Percentiles rank a stretch among this genome's conserved stretches.
phyloP scores from a whole-genome alignment of 2,797 vertebrate genomes.

The Dendrocincla fuliginosa region DNA sequence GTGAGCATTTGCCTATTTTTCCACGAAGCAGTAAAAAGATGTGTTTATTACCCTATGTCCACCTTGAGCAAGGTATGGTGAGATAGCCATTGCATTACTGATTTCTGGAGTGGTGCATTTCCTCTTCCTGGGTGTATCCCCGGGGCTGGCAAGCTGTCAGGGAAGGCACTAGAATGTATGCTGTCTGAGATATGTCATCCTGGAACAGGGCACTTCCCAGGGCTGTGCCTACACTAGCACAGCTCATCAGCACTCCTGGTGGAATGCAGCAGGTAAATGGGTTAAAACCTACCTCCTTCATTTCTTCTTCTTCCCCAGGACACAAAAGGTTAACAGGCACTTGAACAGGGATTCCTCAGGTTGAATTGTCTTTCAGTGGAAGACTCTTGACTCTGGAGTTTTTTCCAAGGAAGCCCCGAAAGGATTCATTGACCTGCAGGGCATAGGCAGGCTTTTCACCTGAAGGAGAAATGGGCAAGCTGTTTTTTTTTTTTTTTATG shows the following conservation, averaged over 20 bases:
- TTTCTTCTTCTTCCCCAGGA: background rate
- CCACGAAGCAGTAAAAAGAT: background rate
- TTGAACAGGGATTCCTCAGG: background rate
- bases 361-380: constrained; percentile 15
- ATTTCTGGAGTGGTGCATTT: background rate
- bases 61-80: background rate
- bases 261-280: background rate
- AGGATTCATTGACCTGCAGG: background rate
- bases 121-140: background rate
- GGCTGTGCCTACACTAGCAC: background rate
- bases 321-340: constrained; percentile 12
- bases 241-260: background rate
- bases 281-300: background rate
- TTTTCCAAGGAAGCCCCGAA: background rate
- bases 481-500: background rate
- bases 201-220: background rate
- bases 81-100: background rate
- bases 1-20: background rate
- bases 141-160: background rate
- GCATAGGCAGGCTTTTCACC: background rate
- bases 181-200: background rate
- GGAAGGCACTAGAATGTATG: background rate
- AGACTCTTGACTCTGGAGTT: constrained; percentile 19
- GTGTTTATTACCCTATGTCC: background rate
- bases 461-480: background rate